Percentiles rank a stretch among this genome's conserved stretches.
phyloP scores from a whole-genome alignment of 1,140 invertebrate species.

The Spodoptera litura region DNA sequence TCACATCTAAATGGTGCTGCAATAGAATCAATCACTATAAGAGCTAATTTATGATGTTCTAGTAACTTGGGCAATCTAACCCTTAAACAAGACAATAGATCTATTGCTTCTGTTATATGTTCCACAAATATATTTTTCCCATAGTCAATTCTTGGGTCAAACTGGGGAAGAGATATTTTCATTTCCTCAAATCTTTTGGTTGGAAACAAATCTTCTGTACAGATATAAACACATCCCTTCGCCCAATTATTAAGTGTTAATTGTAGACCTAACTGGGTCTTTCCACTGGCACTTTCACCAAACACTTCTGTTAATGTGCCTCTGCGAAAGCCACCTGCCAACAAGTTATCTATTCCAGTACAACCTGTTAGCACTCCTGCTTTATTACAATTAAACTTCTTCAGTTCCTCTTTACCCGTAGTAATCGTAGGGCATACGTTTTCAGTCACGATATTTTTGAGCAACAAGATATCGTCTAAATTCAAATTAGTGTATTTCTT shows the following conservation, averaged over 20 bases:
- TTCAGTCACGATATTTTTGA: slow-evolving; percentile 69
- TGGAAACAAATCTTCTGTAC: slow-evolving; percentile 80
- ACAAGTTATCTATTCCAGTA: slow-evolving; percentile 86
- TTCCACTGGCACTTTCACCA: slow-evolving; percentile 93
- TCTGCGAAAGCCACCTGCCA: slow-evolving; percentile 90
- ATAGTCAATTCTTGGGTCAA: slow-evolving; percentile 51
- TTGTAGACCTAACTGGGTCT: slow-evolving; percentile 94
- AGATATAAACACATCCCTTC: slow-evolving; percentile 70
- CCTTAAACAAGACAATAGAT: slow-evolving; percentile 72
- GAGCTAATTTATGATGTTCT: slow-evolving; percentile 56
- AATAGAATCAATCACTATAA: slow-evolving; percentile 75
- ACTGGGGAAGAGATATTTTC: slow-evolving; percentile 50
- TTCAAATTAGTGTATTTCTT: slow-evolving; percentile 72
- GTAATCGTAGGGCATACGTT: slow-evolving; percentile 54
- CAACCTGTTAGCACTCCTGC: slow-evolving; percentile 88
- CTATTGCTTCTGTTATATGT: slow-evolving; percentile 72
- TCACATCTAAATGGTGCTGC: slow-evolving; percentile 78
- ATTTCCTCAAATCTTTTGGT: slow-evolving; percentile 76
- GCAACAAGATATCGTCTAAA: slow-evolving; percentile 65
- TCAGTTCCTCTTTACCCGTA: slow-evolving; percentile 55
- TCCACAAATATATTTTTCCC: slow-evolving; percentile 75
- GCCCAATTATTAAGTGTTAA: slow-evolving; percentile 81
- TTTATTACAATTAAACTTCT: slow-evolving; percentile 46
- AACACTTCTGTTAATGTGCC: slow-evolving; percentile 93
- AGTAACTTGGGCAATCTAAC: slow-evolving; percentile 71